Percentiles rank a stretch among this genome's conserved stretches.
phyloP scores from a whole-genome alignment of 2,888 invertebrate genomes.

The Cheilosia variabilis region DNA sequence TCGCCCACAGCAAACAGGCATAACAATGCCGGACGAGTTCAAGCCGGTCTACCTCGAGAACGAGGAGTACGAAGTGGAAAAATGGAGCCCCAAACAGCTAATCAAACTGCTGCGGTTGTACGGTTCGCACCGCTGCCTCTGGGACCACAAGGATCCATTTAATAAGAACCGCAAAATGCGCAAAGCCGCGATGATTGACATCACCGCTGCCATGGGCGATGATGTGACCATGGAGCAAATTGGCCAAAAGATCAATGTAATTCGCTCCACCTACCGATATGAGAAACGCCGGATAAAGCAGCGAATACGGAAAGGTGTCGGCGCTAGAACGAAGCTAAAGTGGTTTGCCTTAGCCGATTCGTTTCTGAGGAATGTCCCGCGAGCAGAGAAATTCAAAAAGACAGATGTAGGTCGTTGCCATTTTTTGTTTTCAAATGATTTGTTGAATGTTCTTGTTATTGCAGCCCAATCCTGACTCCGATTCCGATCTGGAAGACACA shows the following conservation, averaged over 20 bases:
- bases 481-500: constrained; percentile 77
- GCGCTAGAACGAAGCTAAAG: constrained; percentile 77
- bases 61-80: constrained; percentile 76
- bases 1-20: constrained; percentile 66
- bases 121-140: constrained; percentile 77
- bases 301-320: constrained; percentile 76
- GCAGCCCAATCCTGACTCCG: constrained; percentile 71
- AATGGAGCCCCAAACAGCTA: constrained; percentile 76
- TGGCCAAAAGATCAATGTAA: constrained; percentile 77
- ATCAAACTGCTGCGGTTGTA: constrained; percentile 77
- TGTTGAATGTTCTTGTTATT: background rate
- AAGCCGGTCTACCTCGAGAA: constrained; percentile 74
- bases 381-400: constrained; percentile 74
- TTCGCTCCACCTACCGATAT: constrained; percentile 77
- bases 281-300: constrained; percentile 78
- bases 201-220: constrained; percentile 76
- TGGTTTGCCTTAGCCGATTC: constrained; percentile 78
- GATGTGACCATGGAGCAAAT: constrained; percentile 76
- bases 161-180: constrained; percentile 77
- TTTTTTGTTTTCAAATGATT: background rate
- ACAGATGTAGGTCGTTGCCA: constrained; percentile 21
- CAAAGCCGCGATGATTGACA: constrained; percentile 77
- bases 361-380: constrained; percentile 76
- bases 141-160: constrained; percentile 76
- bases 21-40: constrained; percentile 73